Evolutionary conservation across 2,797 vertebrate species (phyloP).

Genomic region (Gymnodraco acuticeps): DNA sequence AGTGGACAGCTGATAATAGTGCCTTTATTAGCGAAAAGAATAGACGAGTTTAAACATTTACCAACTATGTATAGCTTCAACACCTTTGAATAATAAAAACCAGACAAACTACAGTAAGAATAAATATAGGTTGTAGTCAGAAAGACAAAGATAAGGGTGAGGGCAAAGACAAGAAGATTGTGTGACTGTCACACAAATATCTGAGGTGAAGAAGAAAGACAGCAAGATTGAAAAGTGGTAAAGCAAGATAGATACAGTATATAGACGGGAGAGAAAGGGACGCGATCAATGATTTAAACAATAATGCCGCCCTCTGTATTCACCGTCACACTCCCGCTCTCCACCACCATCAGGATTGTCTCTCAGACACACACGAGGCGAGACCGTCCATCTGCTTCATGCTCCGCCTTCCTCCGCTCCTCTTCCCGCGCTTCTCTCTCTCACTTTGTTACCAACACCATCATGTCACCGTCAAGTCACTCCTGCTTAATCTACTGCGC

Average conservation of each 20-base stretch:
- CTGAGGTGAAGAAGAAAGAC: constrained; percentile 35
- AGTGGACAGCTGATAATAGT: not conserved
- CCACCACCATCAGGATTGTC: constrained; percentile 74
- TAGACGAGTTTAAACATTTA: not conserved
- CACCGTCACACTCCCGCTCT: constrained; percentile 85
- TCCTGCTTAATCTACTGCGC: constrained; percentile 71
- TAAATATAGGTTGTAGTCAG: not conserved
- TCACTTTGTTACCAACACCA: constrained; percentile 63
- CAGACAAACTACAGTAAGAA: not conserved
- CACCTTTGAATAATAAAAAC: not conserved
- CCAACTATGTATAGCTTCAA: not conserved
- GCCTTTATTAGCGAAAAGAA: not conserved
- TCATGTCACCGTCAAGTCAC: constrained; percentile 67
- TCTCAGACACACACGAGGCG: constrained; percentile 57
- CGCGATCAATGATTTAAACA: constrained; percentile 88
- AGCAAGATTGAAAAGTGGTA: constrained; percentile 35
- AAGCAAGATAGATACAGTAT: constrained; percentile 43
- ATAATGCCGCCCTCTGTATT: constrained; percentile 88
- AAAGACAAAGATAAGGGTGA: constrained; percentile 9
- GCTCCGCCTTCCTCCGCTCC: constrained; percentile 62
- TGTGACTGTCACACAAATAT: constrained; percentile 41
- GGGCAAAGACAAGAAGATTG: constrained; percentile 35
- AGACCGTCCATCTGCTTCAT: constrained; percentile 60
- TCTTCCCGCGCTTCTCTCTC: constrained; percentile 32
- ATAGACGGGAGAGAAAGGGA: constrained; percentile 53